Base-by-base conservation (phyloP, 2,888 invertebrate species). In the Sthenelais limicola region DNA sequence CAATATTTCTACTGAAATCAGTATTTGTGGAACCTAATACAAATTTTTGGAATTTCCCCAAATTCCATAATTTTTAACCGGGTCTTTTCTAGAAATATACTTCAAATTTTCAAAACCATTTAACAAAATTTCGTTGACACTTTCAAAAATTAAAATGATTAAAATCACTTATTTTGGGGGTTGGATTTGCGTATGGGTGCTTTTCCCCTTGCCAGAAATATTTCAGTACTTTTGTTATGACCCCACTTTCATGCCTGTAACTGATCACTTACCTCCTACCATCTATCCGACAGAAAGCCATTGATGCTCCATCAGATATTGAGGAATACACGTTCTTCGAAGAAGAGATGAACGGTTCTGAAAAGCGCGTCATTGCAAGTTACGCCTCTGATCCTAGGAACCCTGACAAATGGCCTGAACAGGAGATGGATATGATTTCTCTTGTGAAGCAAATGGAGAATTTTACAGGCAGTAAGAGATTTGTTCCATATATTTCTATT, bases 241-340 rank as follows among this genome's bases (percentile, higher is more conserved):
- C 18, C 43, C 43, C 43, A 43, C 43, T 43, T 43, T 9, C 12
- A 43, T 9, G n/a, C n/a, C n/a, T n/a, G n/a, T n/a, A n/a, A n/a
- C n/a, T 15, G 43, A 18, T 18, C 43, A 15, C 7, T 5, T 68
- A 4, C 9, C n/a, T 69, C 5, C 35, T n/a, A n/a, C n/a, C n/a
- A n/a, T n/a, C n/a, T n/a, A 62, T 72, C 28, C 24, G 21, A 3
- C 33, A 73, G 68, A 52, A 30, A 56, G 5, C 38, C 9, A 32
- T 30, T 21, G 3, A 3, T 1, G 3, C 67, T 26, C 67, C 35
- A 24, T 15, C 28, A 48, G 67, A 67, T 7, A 7, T 4, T n/a
- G 1, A 26, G 4, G 24, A 15, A 2, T 67, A 67, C 32, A 28
- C 4, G 24, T 24, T 49, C 1, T 48, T 49, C 15, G 54, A 33